A percentile compares a stretch with the other conserved stretches of the same genome.
phyloP scores from a whole-genome alignment of 2,113 vertebrate genomes.

The Rhipidura dahli region DNA sequence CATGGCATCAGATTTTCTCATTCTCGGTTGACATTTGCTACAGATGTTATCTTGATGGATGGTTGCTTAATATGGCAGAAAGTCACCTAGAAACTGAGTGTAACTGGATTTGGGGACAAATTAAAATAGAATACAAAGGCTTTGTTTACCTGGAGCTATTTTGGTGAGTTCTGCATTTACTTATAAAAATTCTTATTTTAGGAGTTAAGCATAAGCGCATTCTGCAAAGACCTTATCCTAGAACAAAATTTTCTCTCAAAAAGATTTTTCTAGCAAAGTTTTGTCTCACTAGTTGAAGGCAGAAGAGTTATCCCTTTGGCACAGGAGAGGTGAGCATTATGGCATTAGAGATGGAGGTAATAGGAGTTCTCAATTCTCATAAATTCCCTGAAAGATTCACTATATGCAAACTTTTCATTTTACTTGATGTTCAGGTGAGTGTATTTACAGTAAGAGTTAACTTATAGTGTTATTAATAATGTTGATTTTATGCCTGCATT shows the following conservation, averaged over 20 bases:
- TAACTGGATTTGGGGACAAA: neutral
- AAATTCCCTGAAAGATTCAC: neutral
- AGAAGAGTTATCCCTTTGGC: neutral
- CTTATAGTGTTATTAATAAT: neutral
- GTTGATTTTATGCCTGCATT: neutral
- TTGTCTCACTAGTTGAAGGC: neutral
- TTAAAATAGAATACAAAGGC: neutral
- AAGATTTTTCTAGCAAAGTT: neutral
- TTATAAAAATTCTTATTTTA: neutral
- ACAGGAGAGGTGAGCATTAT: neutral
- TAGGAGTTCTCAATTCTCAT: neutral
- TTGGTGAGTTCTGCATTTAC: neutral
- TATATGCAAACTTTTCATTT: neutral
- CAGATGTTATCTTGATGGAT: neutral
- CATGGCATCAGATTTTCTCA: neutral
- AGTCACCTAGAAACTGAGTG: neutral
- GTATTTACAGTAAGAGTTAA: neutral
- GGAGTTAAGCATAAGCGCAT: neutral
- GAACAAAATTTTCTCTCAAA: neutral
- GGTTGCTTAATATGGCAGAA: neutral
- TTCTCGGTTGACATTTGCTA: neutral
- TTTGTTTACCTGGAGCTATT: neutral
- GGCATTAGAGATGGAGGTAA: neutral
- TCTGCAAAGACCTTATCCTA: neutral
- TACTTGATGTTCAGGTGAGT: neutral